Evolutionary conservation across 2,113 vertebrate species (phyloP).

Genomic region (Notiomystis cincta): DNA sequence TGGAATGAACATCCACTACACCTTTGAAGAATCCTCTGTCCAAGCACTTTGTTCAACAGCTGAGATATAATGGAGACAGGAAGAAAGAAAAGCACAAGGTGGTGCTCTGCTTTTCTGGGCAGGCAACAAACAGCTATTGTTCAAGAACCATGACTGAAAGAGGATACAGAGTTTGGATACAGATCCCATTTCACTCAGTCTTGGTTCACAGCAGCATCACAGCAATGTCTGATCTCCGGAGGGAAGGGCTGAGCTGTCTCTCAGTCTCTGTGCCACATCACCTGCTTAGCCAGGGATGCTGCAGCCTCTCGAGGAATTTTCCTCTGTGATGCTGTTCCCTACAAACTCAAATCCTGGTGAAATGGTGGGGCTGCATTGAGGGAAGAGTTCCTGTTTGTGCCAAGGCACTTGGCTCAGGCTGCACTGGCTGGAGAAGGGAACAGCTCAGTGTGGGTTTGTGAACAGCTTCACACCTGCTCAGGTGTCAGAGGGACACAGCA

Average conservation of each 20-base stretch:
- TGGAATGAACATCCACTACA: neutral
- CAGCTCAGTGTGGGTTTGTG: neutral
- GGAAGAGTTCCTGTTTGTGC: neutral
- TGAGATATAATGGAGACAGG: neutral
- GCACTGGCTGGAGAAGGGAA: neutral
- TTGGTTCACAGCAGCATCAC: neutral
- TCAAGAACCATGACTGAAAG: neutral
- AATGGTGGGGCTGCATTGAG: rapidly evolving
- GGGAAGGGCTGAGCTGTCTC: neutral
- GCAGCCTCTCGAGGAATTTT: neutral
- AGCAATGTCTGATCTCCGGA: neutral
- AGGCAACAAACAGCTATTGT: neutral
- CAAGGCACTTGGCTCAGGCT: neutral
- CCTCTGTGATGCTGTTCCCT: neutral
- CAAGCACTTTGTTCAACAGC: neutral
- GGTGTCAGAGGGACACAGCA: neutral
- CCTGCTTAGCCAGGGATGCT: neutral
- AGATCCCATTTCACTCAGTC: neutral
- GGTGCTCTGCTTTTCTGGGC: neutral
- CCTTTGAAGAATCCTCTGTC: neutral
- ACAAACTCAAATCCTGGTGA: neutral
- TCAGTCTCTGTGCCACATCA: neutral
- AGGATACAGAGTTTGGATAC: neutral
- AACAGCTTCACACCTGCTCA: neutral
- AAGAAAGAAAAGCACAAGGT: neutral